Percentiles rank a stretch among this genome's conserved stretches.
These are phyloP conservation scores for Andricus quercusramuli DNA, from an alignment of 2,888 invertebrate species.

Conservation along the genomic window DNA sequence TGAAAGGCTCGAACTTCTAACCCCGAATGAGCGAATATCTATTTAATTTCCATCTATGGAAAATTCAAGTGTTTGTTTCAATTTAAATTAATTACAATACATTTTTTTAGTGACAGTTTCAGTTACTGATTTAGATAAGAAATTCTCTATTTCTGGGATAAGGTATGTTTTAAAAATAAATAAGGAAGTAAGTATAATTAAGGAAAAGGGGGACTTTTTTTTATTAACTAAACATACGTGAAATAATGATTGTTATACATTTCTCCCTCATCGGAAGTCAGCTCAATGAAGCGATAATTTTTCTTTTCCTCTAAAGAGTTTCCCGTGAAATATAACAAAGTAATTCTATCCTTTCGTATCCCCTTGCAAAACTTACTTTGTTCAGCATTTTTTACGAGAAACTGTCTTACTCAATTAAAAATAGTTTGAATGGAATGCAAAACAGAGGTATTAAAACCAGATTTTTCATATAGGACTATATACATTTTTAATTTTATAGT, in stretches of 20 bases:
- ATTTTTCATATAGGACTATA: no score
- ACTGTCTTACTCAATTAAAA: background rate
- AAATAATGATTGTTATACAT: background rate
- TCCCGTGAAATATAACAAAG: background rate
- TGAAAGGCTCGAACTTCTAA: background rate
- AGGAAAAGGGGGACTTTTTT: background rate
- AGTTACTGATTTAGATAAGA: background rate
- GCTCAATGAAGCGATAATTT: background rate
- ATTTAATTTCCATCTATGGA: background rate
- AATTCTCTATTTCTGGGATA: background rate
- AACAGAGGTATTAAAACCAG: background rate
- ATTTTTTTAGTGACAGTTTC: no score
- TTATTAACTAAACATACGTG: background rate
- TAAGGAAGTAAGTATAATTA: slow-evolving; percentile 1
- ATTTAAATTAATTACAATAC: background rate
- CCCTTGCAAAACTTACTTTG: background rate
- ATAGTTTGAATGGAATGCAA: background rate
- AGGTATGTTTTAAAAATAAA: background rate
- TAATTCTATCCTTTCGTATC: background rate
- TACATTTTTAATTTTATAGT: no score
- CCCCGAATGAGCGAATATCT: background rate
- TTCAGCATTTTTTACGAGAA: background rate
- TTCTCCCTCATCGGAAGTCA: background rate
- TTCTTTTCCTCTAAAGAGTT: background rate
- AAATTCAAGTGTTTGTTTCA: background rate